Conservation (phyloP, 37 sponge, comb jelly and placozoan genomes). For the Spongilla lacustris region DNA sequence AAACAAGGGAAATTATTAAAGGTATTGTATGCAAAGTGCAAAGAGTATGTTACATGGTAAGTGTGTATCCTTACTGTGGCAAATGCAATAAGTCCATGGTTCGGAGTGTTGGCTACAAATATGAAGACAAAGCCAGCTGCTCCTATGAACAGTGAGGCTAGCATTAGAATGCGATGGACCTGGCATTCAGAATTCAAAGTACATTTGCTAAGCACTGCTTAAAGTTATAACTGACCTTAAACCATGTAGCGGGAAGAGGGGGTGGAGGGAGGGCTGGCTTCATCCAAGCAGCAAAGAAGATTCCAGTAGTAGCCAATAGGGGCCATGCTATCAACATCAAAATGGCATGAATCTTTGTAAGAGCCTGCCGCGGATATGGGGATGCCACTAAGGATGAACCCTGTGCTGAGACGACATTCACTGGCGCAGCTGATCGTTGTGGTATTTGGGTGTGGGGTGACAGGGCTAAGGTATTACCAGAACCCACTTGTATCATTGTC, state of each 20-base stretch:
- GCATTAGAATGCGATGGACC: constrained; percentile 47
- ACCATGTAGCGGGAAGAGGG: constrained; percentile 42
- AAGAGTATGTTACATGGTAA: no score
- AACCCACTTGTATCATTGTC: no score
- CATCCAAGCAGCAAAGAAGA: constrained; percentile 78
- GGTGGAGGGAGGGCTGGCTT: constrained; percentile 57
- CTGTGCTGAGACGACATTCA: neutral
- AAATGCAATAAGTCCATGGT: constrained; percentile 17
- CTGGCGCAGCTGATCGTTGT: neutral
- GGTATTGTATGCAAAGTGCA: no score
- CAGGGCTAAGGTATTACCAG: neutral
- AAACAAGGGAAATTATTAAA: no score
- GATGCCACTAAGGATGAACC: neutral
- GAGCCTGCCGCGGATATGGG: neutral
- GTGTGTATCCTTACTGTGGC: neutral
- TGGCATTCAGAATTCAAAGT: neutral
- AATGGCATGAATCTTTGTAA: constrained; percentile 42
- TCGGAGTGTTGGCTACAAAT: constrained; percentile 53
- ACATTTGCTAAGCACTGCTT: no score
- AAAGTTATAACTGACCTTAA: constrained; percentile 33
- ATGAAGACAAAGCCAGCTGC: constrained; percentile 49
- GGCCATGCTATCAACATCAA: constrained; percentile 75
- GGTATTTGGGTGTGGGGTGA: neutral
- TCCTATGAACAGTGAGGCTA: constrained; percentile 33
- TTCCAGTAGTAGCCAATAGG: constrained; percentile 47